phyloP scores from a whole-genome alignment of 1,140 invertebrate genomes.

The Aculops lycopersici region DNA sequence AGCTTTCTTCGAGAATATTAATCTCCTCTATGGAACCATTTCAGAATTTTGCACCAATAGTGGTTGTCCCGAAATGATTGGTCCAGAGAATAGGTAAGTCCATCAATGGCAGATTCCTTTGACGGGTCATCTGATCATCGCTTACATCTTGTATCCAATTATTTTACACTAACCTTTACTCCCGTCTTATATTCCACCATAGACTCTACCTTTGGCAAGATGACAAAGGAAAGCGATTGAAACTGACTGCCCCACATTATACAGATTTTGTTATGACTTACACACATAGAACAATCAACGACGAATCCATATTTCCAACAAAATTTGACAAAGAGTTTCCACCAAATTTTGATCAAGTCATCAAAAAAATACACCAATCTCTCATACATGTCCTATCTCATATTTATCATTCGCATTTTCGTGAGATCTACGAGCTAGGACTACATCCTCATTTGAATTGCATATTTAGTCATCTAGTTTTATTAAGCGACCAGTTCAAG shows the following conservation, averaged over 20 bases:
- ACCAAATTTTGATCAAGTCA: slow-evolving; percentile 59
- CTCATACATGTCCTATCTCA: slow-evolving; percentile 91
- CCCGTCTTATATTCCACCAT: slow-evolving; percentile 7
- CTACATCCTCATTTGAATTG: slow-evolving; percentile 77
- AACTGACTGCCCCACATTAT: slow-evolving; percentile 82
- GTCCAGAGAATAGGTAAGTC: slow-evolving; percentile 51
- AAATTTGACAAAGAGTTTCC: slow-evolving; percentile 93
- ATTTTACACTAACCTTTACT: not conserved
- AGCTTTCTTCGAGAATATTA: slow-evolving; percentile 89
- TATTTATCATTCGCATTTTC: slow-evolving; percentile 86
- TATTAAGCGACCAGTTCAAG: slow-evolving; percentile 46
- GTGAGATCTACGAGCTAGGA: slow-evolving; percentile 59
- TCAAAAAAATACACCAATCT: slow-evolving; percentile 75
- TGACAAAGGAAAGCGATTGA: slow-evolving; percentile 86
- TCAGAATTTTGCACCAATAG: slow-evolving; percentile 86
- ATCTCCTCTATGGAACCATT: slow-evolving; percentile 81
- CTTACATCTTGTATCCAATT: slow-evolving; percentile 3
- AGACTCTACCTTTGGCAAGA: slow-evolving; percentile 93
- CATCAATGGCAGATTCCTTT: not conserved
- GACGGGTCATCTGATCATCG: not conserved
- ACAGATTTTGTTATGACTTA: slow-evolving; percentile 95
- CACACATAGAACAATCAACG: slow-evolving; percentile 79
- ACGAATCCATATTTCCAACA: slow-evolving; percentile 85
- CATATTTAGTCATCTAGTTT: slow-evolving; percentile 77
- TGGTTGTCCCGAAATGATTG: slow-evolving; percentile 72